Evolutionary conservation across 2,888 invertebrate genomes (phyloP).

Genomic region (Oscheius sp.): DNA sequence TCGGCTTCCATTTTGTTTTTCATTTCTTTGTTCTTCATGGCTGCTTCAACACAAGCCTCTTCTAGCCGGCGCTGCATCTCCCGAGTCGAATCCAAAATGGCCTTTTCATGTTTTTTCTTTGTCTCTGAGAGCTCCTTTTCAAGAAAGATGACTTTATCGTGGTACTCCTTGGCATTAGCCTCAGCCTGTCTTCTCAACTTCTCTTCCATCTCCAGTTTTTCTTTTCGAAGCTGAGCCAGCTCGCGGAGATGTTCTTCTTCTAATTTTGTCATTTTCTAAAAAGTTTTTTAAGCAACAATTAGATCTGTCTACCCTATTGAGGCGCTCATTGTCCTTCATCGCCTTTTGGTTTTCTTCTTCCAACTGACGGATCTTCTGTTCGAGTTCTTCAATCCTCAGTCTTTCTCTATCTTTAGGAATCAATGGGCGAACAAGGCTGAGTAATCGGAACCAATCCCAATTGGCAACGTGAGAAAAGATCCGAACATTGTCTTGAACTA

Average conservation of each 20-base stretch:
- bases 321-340: slow-evolving; percentile 5
- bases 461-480: slow-evolving; percentile 46
- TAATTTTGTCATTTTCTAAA: slow-evolving; percentile 18
- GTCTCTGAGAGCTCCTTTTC: slow-evolving; percentile 34
- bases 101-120: slow-evolving; percentile 1
- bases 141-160: slow-evolving; percentile 28
- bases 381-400: slow-evolving; percentile 40
- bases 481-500: slow-evolving; percentile 61
- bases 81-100: background rate
- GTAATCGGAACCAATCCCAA: slow-evolving; percentile 64
- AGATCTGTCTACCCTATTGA: slow-evolving; percentile 25
- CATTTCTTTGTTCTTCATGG: slow-evolving; percentile 10
- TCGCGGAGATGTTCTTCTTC: slow-evolving; percentile 23
- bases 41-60: background rate
- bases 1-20: slow-evolving; percentile 21
- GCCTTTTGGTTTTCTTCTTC: slow-evolving; percentile 32
- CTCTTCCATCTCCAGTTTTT: slow-evolving; percentile 35
- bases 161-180: slow-evolving; percentile 27
- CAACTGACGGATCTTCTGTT: slow-evolving; percentile 31
- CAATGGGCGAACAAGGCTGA: slow-evolving; percentile 51
- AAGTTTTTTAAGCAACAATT: background rate
- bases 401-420: slow-evolving; percentile 54
- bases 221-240: slow-evolving; percentile 14
- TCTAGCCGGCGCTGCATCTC: background rate
- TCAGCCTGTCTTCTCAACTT: slow-evolving; percentile 27